These are phyloP conservation scores for Mus spicilegus DNA, from an alignment of 2,113 vertebrate species.

Conservation along the genomic window DNA sequence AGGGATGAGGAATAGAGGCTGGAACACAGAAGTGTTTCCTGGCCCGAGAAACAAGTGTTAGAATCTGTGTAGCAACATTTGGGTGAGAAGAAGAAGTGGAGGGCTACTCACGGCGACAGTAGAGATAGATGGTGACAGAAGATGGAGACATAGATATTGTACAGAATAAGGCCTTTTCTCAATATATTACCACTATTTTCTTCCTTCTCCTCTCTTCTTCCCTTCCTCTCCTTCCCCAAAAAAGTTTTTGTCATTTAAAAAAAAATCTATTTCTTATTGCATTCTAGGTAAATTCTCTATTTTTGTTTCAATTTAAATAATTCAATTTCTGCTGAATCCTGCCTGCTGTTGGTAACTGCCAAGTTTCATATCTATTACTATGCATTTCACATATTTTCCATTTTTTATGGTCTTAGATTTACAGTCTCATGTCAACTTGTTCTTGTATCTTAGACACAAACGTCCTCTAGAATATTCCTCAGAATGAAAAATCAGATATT, in stretches of 20 bases:
- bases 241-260: background rate
- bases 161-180: background rate
- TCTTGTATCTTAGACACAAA: background rate
- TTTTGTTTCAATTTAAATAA: conserved; percentile 34
- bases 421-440: background rate
- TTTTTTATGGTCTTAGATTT: conserved; percentile 23
- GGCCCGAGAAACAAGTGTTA: background rate
- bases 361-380: conserved; percentile 24
- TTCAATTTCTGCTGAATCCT: background rate
- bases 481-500: background rate
- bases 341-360: background rate
- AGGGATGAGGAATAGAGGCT: background rate
- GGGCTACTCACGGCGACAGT: background rate
- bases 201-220: too few relatives aligned
- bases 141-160: background rate
- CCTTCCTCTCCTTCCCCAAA: background rate
- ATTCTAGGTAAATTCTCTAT: background rate
- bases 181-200: background rate
- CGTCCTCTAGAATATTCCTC: background rate
- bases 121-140: background rate
- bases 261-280: background rate
- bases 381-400: background rate
- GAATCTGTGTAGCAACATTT: background rate
- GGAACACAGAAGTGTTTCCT: background rate
- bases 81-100: background rate